Percentiles rank a stretch among this genome's conserved stretches.
These are phyloP conservation scores for Mamestra configurata DNA, from an alignment of 1,140 invertebrate species.

Conservation along the genomic window DNA sequence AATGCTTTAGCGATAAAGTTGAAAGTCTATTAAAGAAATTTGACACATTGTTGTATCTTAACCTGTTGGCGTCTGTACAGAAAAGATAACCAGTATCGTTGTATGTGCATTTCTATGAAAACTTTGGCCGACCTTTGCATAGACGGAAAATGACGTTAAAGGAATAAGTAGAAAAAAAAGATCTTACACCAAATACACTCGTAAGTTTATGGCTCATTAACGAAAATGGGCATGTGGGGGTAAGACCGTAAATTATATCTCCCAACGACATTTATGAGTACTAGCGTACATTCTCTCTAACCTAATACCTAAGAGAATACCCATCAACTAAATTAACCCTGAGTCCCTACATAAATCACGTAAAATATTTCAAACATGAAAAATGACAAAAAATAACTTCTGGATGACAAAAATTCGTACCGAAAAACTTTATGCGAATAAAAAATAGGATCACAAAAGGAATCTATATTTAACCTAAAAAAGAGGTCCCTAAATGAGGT, in stretches of 20 bases:
- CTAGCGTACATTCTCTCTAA: conserved; percentile 1
- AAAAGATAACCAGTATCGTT: no score
- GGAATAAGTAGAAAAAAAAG: background rate
- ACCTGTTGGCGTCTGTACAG: no score
- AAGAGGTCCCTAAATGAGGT: conserved; percentile 55
- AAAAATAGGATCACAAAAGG: conserved; percentile 49
- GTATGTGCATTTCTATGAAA: no score
- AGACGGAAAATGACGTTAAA: background rate
- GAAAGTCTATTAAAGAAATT: no score
- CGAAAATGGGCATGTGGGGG: background rate
- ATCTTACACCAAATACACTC: background rate
- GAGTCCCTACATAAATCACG: conserved; percentile 41
- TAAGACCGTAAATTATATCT: background rate
- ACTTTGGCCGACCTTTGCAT: no score
- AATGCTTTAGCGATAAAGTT: no score
- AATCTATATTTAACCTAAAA: conserved; percentile 64
- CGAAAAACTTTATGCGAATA: conserved; percentile 41
- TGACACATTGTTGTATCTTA: no score
- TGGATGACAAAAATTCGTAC: conserved; percentile 14
- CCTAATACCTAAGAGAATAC: conserved; percentile 27
- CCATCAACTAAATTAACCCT: conserved; percentile 36
- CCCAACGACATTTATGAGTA: background rate
- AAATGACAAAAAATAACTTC: conserved; percentile 48
- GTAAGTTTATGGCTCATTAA: conserved; percentile 1
- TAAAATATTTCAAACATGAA: conserved; percentile 36